Base-by-base conservation (phyloP, 2,888 invertebrate species). In the Eucriotettix oculatus region DNA sequence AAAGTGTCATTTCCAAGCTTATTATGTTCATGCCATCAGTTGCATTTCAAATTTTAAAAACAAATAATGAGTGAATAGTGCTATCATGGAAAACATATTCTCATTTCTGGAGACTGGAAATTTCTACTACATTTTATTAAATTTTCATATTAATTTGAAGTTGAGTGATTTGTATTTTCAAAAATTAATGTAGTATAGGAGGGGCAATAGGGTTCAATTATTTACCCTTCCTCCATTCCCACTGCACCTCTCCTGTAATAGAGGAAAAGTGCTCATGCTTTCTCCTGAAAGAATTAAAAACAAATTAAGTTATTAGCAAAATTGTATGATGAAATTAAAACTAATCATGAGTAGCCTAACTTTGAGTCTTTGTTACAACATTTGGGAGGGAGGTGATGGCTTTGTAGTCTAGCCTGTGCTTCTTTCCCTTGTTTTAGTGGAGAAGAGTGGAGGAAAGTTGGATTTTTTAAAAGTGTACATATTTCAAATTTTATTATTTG, bases 401-500 rank as follows among this genome's bases (percentile, higher is more conserved):
- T 11, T 16, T 55, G 55, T 40, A 16, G 55, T 17, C 16, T 55
- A 41, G 16, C 10, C 14, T 16, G 57, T 57, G 52, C 58, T 52
- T 12, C 14, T 41, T 52, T 52, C 48, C 48, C 12, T n/a, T 14
- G 48, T 52, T 59, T 59, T 59, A 56, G 54, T 59, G 53, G 59
- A 58, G 58, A 60, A 60, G 58, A 59, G 58, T 57, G 60, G 64
- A 63, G 64, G 65, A 65, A 66, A 66, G 63, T 63, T 65, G 62
- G 54, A 56, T 63, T 63, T 62, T 48, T 14, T 48, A 12, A 48
- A n/a, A n/a, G 48, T 66, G 65, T 66, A 66, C 61, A 66, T 66
- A 66, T 65, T 66, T 66, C 65, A 66, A 64, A 65, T 64, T 62
- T 63, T 61, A 61, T 64, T 61, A 60, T 62, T 61, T 29, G 29